Base-by-base conservation (phyloP, 2,797 vertebrate species). In the Pygocentrus nattereri region DNA sequence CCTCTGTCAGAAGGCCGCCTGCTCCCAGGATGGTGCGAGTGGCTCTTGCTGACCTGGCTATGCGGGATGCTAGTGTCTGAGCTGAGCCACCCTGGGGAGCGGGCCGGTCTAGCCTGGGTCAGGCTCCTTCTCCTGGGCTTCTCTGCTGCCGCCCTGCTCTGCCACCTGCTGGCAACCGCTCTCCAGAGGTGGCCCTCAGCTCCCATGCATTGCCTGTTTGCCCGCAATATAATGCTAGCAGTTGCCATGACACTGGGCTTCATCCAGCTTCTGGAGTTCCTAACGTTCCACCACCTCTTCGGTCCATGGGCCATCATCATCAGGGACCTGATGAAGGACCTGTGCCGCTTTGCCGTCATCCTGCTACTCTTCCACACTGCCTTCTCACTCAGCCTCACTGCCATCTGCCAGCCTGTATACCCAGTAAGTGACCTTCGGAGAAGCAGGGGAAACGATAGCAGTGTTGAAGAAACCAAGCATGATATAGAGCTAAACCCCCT, bases 301-400 rank as follows among this genome's bases (percentile, higher is more conserved):
- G 92, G 92, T 8, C 92, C 92, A 4, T 92, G 91, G 91, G 89
- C 89, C 0, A 89, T 93, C 77, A 92, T 91, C 59, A 93, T 93
- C 80, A 82, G 88, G 56, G 90, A 92, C 82, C 77, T 93, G 79
- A 91, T 93, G 83, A 93, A 90, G 81, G 92, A 92, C 80, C 82
- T 93, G 58, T 90, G 87, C 19, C 83, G 91, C 44, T 93, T 93
- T n/a, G 90, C 88, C 0, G 88, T 92, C 72, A 91, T 93, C 76
- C 88, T 93, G 15, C 84, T 85, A n/a, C 85, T 93, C 64, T 93
- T 93, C 79, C 91, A 90, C 30, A 83, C 84, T 0, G 92, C 92
- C 27, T 92, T 93, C 73, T 91, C 90, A 4, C 85, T 93, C 86
- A 91, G 90, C 47, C 88, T 93, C 18, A 86, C 85, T 0, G 88